phyloP scores from a whole-genome alignment of 2,113 vertebrate genomes.

The Hyla sarda region DNA sequence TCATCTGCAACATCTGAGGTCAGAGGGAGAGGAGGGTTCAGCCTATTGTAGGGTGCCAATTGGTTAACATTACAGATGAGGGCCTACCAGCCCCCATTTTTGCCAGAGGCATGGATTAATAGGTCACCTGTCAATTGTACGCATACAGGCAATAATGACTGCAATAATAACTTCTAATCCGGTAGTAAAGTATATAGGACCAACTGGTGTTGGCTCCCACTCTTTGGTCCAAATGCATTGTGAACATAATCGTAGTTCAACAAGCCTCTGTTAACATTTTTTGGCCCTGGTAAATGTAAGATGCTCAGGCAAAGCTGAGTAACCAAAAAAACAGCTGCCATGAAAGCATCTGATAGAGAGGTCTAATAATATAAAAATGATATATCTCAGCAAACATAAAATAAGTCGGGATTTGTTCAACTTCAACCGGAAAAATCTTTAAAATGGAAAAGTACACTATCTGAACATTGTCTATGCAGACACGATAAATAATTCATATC shows the following conservation, averaged over 20 bases:
- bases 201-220: not conserved
- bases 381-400: not conserved
- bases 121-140: no score
- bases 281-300: not conserved
- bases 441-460: not conserved
- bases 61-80: no score
- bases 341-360: not conserved
- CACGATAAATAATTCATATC: not conserved
- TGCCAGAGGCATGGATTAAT: no score
- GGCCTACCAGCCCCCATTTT: no score
- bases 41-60: no score
- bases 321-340: not conserved
- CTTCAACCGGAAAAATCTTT: not conserved
- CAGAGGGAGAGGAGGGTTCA: no score
- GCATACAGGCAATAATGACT: no score
- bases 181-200: not conserved
- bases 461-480: not conserved
- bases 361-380: not conserved
- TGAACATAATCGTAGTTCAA: not conserved
- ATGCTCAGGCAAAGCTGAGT: not conserved
- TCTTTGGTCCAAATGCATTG: not conserved
- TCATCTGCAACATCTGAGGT: no score
- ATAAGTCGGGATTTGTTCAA: not conserved
- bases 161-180: no score
- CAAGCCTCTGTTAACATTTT: not conserved